Evolutionary conservation across 2,888 invertebrate genomes (phyloP), one percentile per base, ranked within the genome.

Genomic region (Macrosoma leucophasiata): DNA sequence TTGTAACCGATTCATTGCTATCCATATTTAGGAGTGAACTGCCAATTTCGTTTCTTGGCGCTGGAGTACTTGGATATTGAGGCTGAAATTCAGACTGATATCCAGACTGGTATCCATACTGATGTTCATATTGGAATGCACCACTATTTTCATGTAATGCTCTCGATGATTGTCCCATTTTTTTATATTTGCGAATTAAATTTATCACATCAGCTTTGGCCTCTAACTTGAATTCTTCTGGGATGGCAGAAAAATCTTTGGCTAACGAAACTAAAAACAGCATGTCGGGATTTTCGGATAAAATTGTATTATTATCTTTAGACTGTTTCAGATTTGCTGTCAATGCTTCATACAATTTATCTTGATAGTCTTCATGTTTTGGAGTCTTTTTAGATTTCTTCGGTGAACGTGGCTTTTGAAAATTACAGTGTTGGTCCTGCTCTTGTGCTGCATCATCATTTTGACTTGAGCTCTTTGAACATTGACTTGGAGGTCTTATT

Each of bases 151-250:
- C 33, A 33, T 22, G 27, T 28, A 33, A 23, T 28, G 10, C 7
- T n/a, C n/a, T n/a, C 20, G 33, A 33, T 33, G 33, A 22, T 11
- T 22, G 22, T 22, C 11, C 26, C 33, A 27, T 28, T 17, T 17
- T 27, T 10, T 33, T 33, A 22, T 33, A 33, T 33, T 27, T 34
- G 5, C 34, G 29, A 28, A 31, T 23, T 32, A 31, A 28, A 39
- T 39, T 39, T 32, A 39, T 29, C 17, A 39, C 29, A 15, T 39
- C 39, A 32, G 39, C 35, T 36, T 35, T 39, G 23, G 35, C 27
- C 21, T 30, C 35, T 26, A 36, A 29, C 30, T 36, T 36, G 21
- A 26, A 31, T 30, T 36, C 30, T 13, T 36, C 28, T 30, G 14
- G 11, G 36, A 32, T 36, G 20, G 36, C 19, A 32, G 28, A 36